Percentiles rank a stretch among this genome's conserved stretches.
Evolutionary conservation across 2,888 invertebrate species (phyloP).

Genomic region (Cephus runcator): DNA sequence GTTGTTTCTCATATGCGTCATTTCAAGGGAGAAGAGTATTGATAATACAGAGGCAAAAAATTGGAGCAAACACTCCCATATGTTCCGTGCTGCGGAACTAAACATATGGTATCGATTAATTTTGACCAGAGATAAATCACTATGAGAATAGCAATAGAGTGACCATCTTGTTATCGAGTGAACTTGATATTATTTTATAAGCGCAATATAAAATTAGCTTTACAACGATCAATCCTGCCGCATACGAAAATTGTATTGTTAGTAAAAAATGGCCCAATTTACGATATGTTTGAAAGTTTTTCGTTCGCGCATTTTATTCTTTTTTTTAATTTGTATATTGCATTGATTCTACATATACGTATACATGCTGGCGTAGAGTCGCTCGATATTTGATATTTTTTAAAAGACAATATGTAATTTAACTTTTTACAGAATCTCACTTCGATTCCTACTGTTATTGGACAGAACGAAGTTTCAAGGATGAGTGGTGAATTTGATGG

Average conservation of each 20-base stretch:
- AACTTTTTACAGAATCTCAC: not conserved
- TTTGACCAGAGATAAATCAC: not conserved
- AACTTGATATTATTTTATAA: not conserved
- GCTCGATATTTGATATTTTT: not conserved
- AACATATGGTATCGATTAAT: not conserved
- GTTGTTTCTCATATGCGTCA: not conserved
- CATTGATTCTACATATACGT: not conserved
- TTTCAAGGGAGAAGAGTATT: not conserved
- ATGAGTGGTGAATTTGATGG: too few species aligned
- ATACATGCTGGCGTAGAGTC: not conserved
- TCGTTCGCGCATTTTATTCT: not conserved
- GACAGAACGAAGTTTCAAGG: too few species aligned
- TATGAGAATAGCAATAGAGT: not conserved
- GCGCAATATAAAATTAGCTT: not conserved
- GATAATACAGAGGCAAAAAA: not conserved
- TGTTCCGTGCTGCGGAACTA: not conserved
- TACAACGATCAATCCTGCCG: not conserved
- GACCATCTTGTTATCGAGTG: not conserved
- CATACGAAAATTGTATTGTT: not conserved
- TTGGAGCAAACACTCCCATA: not conserved
- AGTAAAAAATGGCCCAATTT: not conserved
- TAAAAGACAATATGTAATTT: not conserved
- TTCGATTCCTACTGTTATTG: not conserved
- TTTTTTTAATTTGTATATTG: not conserved
- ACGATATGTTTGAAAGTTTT: not conserved